Base-by-base conservation (phyloP, 2,888 invertebrate species). In the Yponomeuta evonymella region DNA sequence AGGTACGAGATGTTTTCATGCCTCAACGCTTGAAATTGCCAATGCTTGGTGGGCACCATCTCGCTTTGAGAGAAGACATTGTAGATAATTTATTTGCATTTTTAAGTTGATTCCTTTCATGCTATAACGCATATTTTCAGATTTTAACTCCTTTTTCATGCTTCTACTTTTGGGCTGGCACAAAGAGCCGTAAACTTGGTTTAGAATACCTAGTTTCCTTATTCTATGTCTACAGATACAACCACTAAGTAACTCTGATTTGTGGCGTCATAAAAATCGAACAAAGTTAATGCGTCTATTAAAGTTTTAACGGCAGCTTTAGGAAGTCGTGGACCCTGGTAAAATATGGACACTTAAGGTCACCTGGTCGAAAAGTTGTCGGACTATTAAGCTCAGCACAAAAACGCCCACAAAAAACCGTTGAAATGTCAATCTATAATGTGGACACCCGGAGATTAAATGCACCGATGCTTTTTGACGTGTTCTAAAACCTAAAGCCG, bases 181-280 rank as follows among this genome's bases (percentile, higher is more conserved):
- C 3, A 43, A 43, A 8, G 43, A 43, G 5, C 9, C 15, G 12
- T 58, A 4, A 5, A 15, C 12, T 15, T 58, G 12, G 15, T 12
- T 58, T 58, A 58, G 15, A 58, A 58, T 15, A 58, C 51, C 51
- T 58, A 15, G 51, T 15, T 15, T 58, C 15, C 15, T 12, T 3
- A 2, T 15, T 15, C 51, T 5, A 15, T 58, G 15, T 15, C 15
- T 15, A 12, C 1, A 15, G 12, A 58, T 4, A 58, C 65, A 11
- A n/a, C 29, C 48, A 15, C 29, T 58, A 58, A 69, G 58, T 69
- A 48, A 48, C 23, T n/a, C 68, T 69, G 68, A 69, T 69, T 69
- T 69, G 68, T 69, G 58, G 51, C 29, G 51, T 51, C 68, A 48
- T 51, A 69, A 69, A 69, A 29, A 67, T 15, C 43, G n/a, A 33